Conservation (phyloP, 2,888 invertebrate genomes). For the Prionchulus punctatus region DNA sequence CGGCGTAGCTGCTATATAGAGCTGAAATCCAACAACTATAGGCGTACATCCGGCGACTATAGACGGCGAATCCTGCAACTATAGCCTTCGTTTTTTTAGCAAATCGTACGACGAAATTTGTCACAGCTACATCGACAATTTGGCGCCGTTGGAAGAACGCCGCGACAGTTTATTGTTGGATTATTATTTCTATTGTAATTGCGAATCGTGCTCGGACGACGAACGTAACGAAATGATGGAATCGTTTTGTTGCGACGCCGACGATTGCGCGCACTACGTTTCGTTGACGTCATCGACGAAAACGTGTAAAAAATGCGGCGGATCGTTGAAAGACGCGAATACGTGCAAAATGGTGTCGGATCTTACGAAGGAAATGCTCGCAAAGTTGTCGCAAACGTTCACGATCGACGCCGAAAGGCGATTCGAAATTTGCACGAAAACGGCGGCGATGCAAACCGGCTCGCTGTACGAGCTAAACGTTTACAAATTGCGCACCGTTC, state of each 20-base stretch:
- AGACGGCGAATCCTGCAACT: too few species aligned
- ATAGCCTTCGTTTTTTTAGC: too few species aligned
- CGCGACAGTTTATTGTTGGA: constrained; percentile 13
- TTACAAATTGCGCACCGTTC: not conserved
- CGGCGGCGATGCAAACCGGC: not conserved
- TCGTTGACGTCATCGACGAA: not conserved
- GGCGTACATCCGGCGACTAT: too few species aligned
- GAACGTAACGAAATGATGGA: constrained; percentile 13
- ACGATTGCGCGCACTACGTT: not conserved
- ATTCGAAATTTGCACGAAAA: not conserved
- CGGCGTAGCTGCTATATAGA: too few species aligned
- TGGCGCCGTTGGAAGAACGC: constrained; percentile 12
- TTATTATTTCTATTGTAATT: constrained; percentile 18
- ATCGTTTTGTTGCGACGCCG: too few species aligned
- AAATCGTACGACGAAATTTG: constrained; percentile 6
- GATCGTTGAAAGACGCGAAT: not conserved
- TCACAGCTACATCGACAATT: constrained; percentile 18
- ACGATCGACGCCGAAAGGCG: not conserved
- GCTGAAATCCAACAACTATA: too few species aligned
- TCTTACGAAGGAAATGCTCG: too few species aligned
- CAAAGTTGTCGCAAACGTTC: too few species aligned
- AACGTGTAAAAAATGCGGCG: too few species aligned
- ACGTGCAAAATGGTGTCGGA: too few species aligned
- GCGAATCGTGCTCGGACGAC: constrained; percentile 17
- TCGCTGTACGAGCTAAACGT: not conserved